Base-by-base conservation (phyloP, 2,888 invertebrate genomes). In the Xestobium rufovillosum region DNA sequence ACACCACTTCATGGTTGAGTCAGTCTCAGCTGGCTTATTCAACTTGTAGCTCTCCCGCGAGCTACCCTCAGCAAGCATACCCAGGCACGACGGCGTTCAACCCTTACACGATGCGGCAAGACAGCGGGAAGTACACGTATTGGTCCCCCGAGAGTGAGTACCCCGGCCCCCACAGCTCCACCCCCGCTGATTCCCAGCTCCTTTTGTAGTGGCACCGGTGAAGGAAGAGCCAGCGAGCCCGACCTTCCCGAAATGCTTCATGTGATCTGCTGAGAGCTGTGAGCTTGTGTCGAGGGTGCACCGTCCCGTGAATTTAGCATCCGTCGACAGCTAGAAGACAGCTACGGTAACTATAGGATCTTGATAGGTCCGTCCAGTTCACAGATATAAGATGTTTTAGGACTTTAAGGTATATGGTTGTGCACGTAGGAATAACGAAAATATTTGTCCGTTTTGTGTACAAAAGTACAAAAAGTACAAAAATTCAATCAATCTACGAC, bases 51-150 rank as follows among this genome's bases (percentile, higher is more conserved):
- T 48, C 59, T 3, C 57, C 55, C 10, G 52, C 54, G 3, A 54
- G 50, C 6, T 60, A 59, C 43, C 49, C 58, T 4, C 61, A 61
- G 36, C 60, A 61, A 44, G 56, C 53, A 8, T 61, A 61, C 42
- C 55, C 62, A 8, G 46, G 57, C 17, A 70, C 36, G 51, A 69
- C 71, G 4, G 69, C 72, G 0, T 70, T 73, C 34, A 70, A 70
- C n/a, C 60, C 75, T 6, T 73, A 74, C 17, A 60, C 67, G 3
- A 72, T 70, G 2, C 56, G 75, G 3, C 70, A 72, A 10, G 70
- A 69, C 61, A 67, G 56, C 3, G 29, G 38, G 47, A 46, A 63
- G 34, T 59, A 65, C 42, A 55, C 65, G 2, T 66, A 65, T 42
- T 65, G 65, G 65, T 59, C 62, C 4, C 59, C 64, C 37, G 65